These are phyloP conservation scores for Nyctibius bracteatus DNA, from an alignment of 2,113 vertebrate species.

Conservation along the genomic window DNA sequence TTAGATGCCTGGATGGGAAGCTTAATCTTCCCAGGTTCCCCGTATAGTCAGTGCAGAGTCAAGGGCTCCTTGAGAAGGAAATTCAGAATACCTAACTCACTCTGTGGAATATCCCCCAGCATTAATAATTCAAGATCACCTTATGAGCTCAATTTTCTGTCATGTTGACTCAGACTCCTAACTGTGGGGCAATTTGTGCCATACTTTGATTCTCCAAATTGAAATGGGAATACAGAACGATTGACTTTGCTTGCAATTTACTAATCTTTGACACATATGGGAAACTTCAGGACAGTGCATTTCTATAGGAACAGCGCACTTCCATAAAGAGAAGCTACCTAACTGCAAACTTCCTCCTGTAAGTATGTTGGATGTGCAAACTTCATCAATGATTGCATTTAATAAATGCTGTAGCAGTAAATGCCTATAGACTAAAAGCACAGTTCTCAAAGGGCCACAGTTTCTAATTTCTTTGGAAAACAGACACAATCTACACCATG, in stretches of 20 bases:
- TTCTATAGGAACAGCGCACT: background rate
- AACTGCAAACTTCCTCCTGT: background rate
- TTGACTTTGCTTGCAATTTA: background rate
- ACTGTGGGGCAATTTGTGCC: background rate
- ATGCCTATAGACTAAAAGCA: constrained; percentile 41
- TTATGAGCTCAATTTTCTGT: background rate
- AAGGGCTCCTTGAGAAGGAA: background rate
- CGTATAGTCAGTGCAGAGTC: background rate
- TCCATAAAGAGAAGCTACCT: background rate
- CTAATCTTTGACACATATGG: background rate
- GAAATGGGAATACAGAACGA: background rate
- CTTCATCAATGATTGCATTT: constrained; percentile 1
- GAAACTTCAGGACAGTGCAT: background rate
- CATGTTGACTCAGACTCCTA: background rate
- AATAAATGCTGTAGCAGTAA: constrained; percentile 51
- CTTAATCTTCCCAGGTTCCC: background rate
- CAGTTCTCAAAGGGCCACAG: constrained; percentile 34
- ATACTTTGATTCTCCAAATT: background rate
- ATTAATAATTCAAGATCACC: constrained; percentile 12
- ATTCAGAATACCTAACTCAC: background rate
- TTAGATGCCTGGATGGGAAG: background rate
- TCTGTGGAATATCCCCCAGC: background rate
- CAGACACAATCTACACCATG: constrained; percentile 54
- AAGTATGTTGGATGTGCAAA: background rate
- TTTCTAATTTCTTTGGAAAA: constrained; percentile 56